These are phyloP conservation scores for Cochlearius cochlearius DNA, from an alignment of 2,113 vertebrate genomes.

Conservation along the genomic window DNA sequence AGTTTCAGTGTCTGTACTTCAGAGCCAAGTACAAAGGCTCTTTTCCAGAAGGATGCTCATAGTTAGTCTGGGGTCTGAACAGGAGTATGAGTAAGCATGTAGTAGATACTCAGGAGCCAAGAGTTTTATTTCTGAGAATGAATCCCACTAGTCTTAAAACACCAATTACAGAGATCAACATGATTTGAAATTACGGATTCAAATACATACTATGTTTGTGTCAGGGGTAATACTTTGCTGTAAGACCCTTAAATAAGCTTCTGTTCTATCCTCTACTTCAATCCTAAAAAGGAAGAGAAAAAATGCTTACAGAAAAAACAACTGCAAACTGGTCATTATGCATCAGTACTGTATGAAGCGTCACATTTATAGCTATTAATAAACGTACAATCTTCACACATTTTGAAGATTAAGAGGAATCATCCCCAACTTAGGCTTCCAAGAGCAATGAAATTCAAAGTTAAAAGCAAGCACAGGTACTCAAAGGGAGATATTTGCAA, in stretches of 20 bases:
- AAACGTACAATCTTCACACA: background rate
- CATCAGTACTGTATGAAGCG: background rate
- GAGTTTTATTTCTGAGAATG: background rate
- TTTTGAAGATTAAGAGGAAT: background rate
- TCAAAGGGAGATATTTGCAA: background rate
- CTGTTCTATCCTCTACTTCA: constrained; percentile 87
- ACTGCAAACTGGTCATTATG: background rate
- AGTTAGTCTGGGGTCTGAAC: background rate
- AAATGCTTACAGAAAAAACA: background rate
- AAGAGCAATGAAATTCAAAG: background rate
- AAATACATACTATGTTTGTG: constrained; percentile 84
- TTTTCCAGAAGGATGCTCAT: background rate
- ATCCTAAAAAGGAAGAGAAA: constrained; percentile 73
- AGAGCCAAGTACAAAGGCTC: background rate
- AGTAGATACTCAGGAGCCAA: background rate
- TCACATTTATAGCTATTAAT: background rate
- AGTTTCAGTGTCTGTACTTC: background rate
- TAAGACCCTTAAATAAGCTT: constrained; percentile 83
- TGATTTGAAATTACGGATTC: background rate
- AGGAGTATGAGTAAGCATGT: fast-evolving
- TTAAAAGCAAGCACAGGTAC: background rate
- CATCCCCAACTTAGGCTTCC: background rate
- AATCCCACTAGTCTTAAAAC: background rate
- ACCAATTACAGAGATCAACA: background rate
- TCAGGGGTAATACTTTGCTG: constrained; percentile 79